Evolutionary conservation across 2,113 vertebrate species (phyloP).

Genomic region (Mirza zaza): DNA sequence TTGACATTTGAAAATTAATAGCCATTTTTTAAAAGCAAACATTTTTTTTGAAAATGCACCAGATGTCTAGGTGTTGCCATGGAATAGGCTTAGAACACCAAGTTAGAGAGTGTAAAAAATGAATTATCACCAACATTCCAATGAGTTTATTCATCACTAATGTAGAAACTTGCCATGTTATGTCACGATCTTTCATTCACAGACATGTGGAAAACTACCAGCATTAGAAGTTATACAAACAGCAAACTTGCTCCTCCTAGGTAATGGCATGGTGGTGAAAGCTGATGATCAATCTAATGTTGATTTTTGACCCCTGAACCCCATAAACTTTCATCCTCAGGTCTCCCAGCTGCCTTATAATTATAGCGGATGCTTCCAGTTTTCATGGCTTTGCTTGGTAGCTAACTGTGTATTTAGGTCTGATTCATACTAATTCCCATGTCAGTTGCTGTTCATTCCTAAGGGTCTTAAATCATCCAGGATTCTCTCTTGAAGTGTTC

Average conservation of each 20-base stretch:
- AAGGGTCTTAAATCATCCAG: background rate
- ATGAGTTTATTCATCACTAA: background rate
- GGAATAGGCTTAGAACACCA: background rate
- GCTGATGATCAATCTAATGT: background rate
- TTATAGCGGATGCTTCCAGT: background rate
- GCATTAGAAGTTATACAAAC: background rate
- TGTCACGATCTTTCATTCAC: background rate
- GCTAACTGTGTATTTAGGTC: background rate
- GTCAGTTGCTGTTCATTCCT: background rate
- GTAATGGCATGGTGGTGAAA: background rate
- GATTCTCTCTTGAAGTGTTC: background rate
- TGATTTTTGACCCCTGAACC: background rate
- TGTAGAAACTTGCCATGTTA: background rate
- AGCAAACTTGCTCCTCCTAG: background rate
- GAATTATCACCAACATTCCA: background rate
- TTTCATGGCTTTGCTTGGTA: background rate
- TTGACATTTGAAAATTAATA: background rate
- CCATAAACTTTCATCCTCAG: background rate
- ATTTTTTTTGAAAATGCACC: background rate
- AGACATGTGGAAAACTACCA: background rate
- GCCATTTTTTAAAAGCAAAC: background rate
- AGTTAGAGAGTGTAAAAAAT: background rate
- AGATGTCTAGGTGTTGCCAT: background rate
- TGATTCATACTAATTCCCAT: background rate
- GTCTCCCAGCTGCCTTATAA: background rate